Evolutionary conservation across 2,888 invertebrate genomes (phyloP).

Genomic region (Nezara viridula): DNA sequence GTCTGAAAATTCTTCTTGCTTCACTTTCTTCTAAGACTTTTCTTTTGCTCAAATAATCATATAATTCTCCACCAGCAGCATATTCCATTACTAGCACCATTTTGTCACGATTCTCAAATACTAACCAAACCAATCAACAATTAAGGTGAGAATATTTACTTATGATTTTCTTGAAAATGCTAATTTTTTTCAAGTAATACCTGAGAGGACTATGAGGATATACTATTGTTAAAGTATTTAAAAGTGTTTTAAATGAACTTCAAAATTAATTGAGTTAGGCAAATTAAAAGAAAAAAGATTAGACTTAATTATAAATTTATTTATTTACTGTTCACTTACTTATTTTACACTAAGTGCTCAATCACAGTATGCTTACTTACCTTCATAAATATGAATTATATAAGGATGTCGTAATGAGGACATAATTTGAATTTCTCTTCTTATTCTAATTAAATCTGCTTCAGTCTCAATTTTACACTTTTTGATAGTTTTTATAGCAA

Average conservation of each 20-base stretch:
- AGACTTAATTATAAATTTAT: not conserved
- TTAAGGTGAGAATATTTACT: not conserved
- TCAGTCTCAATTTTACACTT: conserved; percentile 97
- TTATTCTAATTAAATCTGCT: conserved; percentile 94
- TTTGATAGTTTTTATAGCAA: conserved; percentile 98
- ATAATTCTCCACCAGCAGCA: conserved; percentile 97
- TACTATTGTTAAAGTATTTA: not conserved
- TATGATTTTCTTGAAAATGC: not conserved
- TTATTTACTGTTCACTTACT: not conserved
- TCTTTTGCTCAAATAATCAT: conserved; percentile 91
- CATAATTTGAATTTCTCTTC: conserved; percentile 99
- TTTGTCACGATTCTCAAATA: conserved; percentile 99
- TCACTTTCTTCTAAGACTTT: conserved; percentile 93
- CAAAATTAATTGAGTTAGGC: too few species aligned
- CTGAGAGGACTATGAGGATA: not conserved
- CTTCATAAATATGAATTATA: conserved; percentile 99
- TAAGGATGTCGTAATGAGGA: conserved; percentile 98
- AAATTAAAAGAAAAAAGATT: too few species aligned
- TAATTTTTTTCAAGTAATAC: not conserved
- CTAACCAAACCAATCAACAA: conserved; percentile 72
- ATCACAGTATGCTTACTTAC: conserved; percentile 71
- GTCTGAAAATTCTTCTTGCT: conserved; percentile 94
- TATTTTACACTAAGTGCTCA: not conserved
- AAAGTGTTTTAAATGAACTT: not conserved
- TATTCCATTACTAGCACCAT: conserved; percentile 99